Base-by-base conservation (phyloP, 2,888 invertebrate genomes). In the Drosophila niveifrons region DNA sequence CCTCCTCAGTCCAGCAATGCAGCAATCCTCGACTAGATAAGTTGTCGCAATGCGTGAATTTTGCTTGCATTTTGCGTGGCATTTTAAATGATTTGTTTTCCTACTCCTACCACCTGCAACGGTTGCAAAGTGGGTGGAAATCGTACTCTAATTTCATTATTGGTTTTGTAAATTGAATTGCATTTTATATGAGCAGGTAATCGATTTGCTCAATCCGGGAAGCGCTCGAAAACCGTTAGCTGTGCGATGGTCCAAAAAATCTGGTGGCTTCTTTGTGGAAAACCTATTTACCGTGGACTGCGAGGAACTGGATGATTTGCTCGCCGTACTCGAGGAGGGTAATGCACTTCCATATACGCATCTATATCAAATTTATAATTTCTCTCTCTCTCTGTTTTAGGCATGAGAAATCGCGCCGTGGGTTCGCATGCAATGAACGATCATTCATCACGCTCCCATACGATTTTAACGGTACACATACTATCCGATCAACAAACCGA, bases 281-380 rank as follows among this genome's bases (percentile, higher is more conserved):
- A 98, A 98, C 92, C 94, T 97, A n/a, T 98, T 98, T 91, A 97
- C 96, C 0, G 97, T 98, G 0, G 98, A 98, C 90, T 98, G 98
- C 90, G 97, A 98, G 91, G 96, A 97, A 88, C 93, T 98, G 50
- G 98, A 98, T 81, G 98, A 98, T 92, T 93, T 98, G 63, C 94
- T 98, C 88, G 98, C 98, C 0, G 98, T 98, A 18, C 93, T 98
- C 44, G 98, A 98, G 93, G 98, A 98, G 95, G 98, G 97, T 97
- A 90, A 90, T 90, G 44, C 6, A 11, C 6, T 28, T 1, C n/a
- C 31, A n/a, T 2, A 2, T 28, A 13, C 15, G 39, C n/a, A 36
- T 4, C 7, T 9, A 18, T 57, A 34, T 15, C 13, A 3, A 18
- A 23, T 23, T 9, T 15, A 6, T 8, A 1, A 8, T n/a, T 10